Conservation (phyloP, 2,797 vertebrate species). For the Myiotriccus ornatus region DNA sequence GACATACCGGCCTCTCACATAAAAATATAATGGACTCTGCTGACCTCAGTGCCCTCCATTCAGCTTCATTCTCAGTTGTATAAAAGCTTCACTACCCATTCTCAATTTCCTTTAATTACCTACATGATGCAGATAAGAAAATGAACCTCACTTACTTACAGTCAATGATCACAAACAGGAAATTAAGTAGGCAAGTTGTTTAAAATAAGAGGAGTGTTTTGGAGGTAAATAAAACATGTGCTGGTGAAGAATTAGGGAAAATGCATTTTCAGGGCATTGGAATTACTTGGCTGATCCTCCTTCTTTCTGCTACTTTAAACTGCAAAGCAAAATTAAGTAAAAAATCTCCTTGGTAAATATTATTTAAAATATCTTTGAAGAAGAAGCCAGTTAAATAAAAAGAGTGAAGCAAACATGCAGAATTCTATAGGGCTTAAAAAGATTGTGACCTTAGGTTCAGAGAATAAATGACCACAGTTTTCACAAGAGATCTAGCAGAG, state of each 20-base stretch:
- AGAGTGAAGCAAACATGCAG: slow-evolving; percentile 68
- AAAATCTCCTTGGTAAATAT: slow-evolving; percentile 75
- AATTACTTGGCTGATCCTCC: slow-evolving; percentile 34
- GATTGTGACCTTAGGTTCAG: slow-evolving; percentile 74
- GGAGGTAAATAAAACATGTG: slow-evolving; percentile 73
- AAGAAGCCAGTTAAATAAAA: slow-evolving; percentile 66
- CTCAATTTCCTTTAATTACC: slow-evolving; percentile 92
- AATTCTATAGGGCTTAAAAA: slow-evolving; percentile 74
- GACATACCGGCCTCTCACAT: slow-evolving; percentile 79
- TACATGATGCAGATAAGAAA: slow-evolving; percentile 88
- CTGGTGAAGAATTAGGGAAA: slow-evolving; percentile 59
- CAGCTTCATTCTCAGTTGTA: slow-evolving; percentile 82
- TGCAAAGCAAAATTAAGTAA: slow-evolving; percentile 58
- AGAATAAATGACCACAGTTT: slow-evolving; percentile 71
- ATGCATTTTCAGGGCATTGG: background rate
- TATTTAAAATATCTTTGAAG: slow-evolving; percentile 72
- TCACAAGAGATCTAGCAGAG: slow-evolving; percentile 69
- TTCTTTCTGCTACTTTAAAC: slow-evolving; percentile 66
- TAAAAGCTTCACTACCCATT: slow-evolving; percentile 86
- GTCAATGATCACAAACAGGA: slow-evolving; percentile 82
- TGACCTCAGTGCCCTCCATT: slow-evolving; percentile 83
- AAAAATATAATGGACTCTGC: slow-evolving; percentile 83
- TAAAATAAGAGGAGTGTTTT: slow-evolving; percentile 77
- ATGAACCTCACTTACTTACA: slow-evolving; percentile 84
- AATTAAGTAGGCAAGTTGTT: slow-evolving; percentile 82